Conservation (phyloP, 2,113 vertebrate genomes). For the Ceyx cyanopectus region DNA sequence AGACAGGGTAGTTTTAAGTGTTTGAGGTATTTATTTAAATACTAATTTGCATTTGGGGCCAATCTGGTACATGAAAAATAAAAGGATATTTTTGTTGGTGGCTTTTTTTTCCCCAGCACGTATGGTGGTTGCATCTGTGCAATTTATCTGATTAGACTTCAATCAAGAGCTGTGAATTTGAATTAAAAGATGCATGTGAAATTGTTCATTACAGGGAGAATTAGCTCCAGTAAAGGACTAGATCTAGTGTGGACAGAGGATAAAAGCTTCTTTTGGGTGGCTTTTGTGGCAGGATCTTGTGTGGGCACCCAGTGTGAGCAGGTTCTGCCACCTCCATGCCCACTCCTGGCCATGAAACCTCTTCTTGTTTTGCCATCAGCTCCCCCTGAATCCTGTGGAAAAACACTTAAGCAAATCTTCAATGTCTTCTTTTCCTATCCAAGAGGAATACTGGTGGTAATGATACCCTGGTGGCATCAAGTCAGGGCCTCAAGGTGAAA, state of each 20-base stretch:
- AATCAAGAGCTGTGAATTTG: constrained; percentile 9
- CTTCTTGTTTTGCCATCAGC: not conserved
- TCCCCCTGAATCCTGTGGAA: not conserved
- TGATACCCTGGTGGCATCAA: constrained; percentile 15
- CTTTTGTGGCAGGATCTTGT: not conserved
- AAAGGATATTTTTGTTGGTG: not conserved
- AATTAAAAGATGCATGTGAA: not conserved
- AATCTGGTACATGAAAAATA: not conserved
- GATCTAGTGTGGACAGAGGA: not conserved
- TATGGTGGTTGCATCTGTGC: not conserved
- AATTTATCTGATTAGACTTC: not conserved
- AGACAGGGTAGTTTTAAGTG: not conserved
- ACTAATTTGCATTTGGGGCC: not conserved
- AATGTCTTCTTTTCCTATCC: constrained; percentile 19
- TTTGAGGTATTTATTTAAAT: not conserved
- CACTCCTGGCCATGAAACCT: not conserved
- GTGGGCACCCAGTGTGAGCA: accelerated
- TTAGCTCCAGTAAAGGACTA: not conserved
- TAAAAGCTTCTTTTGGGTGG: not conserved
- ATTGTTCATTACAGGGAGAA: not conserved
- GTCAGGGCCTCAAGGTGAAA: constrained; percentile 34
- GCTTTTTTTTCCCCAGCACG: not conserved
- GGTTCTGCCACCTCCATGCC: not conserved
- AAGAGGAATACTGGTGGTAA: constrained; percentile 13
- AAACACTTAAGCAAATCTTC: constrained; percentile 13